Evolutionary conservation across 1,140 invertebrate species (phyloP).

Genomic region (Drosophila navojoa): DNA sequence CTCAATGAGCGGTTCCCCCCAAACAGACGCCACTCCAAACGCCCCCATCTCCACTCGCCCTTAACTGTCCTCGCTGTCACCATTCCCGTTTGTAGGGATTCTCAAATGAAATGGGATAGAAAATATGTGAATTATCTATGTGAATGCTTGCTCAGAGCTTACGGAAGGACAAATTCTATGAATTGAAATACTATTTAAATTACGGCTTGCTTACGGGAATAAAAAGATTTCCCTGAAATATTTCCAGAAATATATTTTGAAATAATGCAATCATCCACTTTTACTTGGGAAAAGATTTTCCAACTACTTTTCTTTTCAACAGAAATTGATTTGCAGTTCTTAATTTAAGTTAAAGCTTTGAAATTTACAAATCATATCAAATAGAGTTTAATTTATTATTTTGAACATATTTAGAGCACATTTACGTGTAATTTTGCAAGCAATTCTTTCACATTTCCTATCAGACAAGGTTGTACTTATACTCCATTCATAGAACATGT

Average conservation of each 20-base stretch:
- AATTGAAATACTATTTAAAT: background rate
- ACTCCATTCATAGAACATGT: too few species aligned
- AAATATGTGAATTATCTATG: slow-evolving; percentile 5
- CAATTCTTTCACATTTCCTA: background rate
- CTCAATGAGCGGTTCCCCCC: slow-evolving; percentile 60
- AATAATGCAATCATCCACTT: too few species aligned
- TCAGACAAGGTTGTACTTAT: background rate
- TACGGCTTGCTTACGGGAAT: background rate
- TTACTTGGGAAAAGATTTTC: too few species aligned
- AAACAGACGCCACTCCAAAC: background rate
- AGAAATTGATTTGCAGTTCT: too few species aligned
- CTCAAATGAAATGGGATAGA: slow-evolving; percentile 10
- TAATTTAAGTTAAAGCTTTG: too few species aligned
- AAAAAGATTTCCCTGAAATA: background rate
- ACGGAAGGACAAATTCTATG: too few species aligned
- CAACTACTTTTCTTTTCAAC: too few species aligned
- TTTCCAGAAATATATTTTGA: too few species aligned
- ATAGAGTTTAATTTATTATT: too few species aligned
- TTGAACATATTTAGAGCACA: too few species aligned
- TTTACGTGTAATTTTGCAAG: too few species aligned
- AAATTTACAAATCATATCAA: too few species aligned
- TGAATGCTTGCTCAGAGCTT: background rate
- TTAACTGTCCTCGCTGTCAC: background rate
- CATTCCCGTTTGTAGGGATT: slow-evolving; percentile 12
- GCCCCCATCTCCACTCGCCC: background rate